A percentile compares a stretch with the other conserved stretches of the same genome.
These are phyloP conservation scores for Plebejus anna DNA, from an alignment of 2,888 invertebrate genomes.

Conservation along the genomic window DNA sequence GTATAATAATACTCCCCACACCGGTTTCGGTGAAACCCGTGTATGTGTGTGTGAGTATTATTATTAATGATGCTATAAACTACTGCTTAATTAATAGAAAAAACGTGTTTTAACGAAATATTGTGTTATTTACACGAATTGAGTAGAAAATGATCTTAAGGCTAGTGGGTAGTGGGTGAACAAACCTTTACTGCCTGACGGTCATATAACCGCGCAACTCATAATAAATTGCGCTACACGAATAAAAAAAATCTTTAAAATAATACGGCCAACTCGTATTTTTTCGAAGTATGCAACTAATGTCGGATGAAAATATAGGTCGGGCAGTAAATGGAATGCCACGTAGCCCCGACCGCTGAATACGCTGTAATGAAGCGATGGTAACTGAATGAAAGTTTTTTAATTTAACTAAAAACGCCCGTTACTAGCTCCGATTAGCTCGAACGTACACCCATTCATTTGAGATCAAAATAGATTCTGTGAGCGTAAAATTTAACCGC, in stretches of 20 bases:
- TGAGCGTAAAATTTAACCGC: not conserved
- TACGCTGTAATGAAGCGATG: slow-evolving; percentile 65
- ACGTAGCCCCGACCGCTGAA: slow-evolving; percentile 54
- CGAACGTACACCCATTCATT: slow-evolving; percentile 9
- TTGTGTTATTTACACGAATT: too few relatives aligned
- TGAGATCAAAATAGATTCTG: not conserved
- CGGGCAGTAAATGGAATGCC: slow-evolving; percentile 57
- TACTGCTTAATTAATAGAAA: too few relatives aligned
- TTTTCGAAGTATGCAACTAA: slow-evolving; percentile 35
- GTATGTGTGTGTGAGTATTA: too few relatives aligned
- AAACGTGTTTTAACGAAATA: too few relatives aligned
- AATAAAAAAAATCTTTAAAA: not conserved
- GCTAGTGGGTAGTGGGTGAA: not conserved
- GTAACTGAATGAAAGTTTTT: slow-evolving; percentile 51
- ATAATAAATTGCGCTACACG: not conserved
- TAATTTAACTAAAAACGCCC: slow-evolving; percentile 44
- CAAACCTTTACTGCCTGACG: not conserved
- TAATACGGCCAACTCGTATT: slow-evolving; percentile 22
- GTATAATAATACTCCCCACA: too few relatives aligned
- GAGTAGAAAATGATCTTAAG: not conserved
- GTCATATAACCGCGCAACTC: not conserved
- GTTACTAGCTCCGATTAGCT: slow-evolving; percentile 37
- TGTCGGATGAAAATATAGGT: slow-evolving; percentile 51
- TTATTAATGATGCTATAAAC: too few relatives aligned
- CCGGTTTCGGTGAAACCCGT: too few relatives aligned